Evolutionary conservation across 2,113 vertebrate species (phyloP), one percentile per base, ranked within the genome.

Genomic region (Scomber japonicus): DNA sequence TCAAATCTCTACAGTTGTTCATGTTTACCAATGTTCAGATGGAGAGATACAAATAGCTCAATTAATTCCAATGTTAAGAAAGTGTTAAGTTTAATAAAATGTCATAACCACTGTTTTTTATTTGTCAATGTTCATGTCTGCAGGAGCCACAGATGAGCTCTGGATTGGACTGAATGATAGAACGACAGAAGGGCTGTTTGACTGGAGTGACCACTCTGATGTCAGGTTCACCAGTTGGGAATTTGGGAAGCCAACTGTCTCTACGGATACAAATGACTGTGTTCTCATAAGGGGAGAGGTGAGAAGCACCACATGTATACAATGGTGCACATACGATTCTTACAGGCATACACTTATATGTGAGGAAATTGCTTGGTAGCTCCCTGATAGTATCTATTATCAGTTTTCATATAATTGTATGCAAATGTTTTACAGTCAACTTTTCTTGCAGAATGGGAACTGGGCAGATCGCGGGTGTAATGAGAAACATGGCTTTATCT

Each of bases 141-240:
- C 86, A 99, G 97, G 90, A 17, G 78, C 95, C 63, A 80, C 30
- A 15, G 97, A 98, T 81, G 95, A 96, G 82, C 86, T 99, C 51
- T 99, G 98, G 97, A 96, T 97, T 55, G 98, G 98, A 24, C 81
- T 99, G 85, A 98, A 98, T 62, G 97, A 98, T 88, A 92, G 91
- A 59, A 96, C 82, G 80, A 94, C 94, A 57, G 95, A 97, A 59
- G 95, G 98, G 91, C 94, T 96, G 79, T 99, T 99, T 92, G 96
- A 97, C 64, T 99, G 97, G 97, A 97, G 95, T 0, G 98, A 99
- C 83, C 94, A 95, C 14, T 95, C 96, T 0, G 87, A 92, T 0
- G 96, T 99, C 27, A 95, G 89, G 0, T 98, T 96, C 70, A 96
- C 95, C 30, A 96, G 88, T 72, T 99, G 98, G 97, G 86, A 94